phyloP scores from a whole-genome alignment of 2,888 invertebrate species.

The Athrips mouffetella region DNA sequence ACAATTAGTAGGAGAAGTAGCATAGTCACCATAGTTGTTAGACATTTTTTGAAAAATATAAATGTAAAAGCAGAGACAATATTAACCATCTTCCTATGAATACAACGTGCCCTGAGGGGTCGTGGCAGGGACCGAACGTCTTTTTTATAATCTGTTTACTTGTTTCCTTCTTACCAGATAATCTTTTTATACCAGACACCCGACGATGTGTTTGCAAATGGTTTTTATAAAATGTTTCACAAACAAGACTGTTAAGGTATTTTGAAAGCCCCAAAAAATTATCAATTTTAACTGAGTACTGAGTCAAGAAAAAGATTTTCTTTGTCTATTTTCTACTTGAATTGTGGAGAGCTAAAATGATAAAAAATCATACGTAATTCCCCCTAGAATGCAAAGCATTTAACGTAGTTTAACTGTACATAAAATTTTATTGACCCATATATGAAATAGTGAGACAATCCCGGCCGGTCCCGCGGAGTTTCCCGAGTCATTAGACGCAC shows the following conservation, averaged over 20 bases:
- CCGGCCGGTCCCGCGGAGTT: conserved; percentile 54
- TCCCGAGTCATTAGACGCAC: conserved; percentile 73
- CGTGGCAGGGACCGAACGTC: conserved; percentile 45
- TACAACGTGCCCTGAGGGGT: conserved; percentile 47
- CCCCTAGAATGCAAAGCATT: conserved; percentile 46
- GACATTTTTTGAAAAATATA: neutral
- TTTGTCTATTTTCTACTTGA: neutral
- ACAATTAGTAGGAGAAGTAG: neutral
- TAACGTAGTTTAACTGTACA: conserved; percentile 74
- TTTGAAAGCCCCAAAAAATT: no score
- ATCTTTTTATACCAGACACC: conserved; percentile 61
- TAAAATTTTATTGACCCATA: conserved; percentile 77
- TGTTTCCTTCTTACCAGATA: conserved; percentile 59
- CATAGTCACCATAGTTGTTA: neutral
- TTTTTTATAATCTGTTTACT: conserved; percentile 76
- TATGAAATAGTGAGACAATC: conserved; percentile 76
- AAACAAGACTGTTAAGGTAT: neutral
- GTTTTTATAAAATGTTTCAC: conserved; percentile 31
- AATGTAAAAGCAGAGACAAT: conserved; percentile 7
- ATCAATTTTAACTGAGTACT: no score
- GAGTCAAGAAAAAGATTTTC: no score
- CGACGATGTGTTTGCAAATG: conserved; percentile 47
- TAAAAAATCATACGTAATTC: conserved; percentile 23
- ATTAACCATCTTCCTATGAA: conserved; percentile 32
- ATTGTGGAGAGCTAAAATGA: conserved; percentile 11